These are phyloP conservation scores for Ips typographus DNA, from an alignment of 1,140 invertebrate species.

Conservation along the genomic window DNA sequence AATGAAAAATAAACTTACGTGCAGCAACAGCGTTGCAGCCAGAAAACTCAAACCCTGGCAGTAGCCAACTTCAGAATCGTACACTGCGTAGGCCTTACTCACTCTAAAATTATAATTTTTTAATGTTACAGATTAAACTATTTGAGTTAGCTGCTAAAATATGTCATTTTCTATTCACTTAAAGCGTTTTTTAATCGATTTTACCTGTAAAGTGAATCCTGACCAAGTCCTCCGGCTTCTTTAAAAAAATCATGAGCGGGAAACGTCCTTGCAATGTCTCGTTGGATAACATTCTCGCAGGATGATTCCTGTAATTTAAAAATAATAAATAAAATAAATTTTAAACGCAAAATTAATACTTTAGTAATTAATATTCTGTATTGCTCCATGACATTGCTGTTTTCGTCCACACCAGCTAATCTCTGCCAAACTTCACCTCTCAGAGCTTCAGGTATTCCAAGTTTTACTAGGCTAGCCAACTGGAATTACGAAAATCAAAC, in stretches of 20 bases:
- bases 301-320: slow-evolving; percentile 68
- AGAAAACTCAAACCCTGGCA: slow-evolving; percentile 98
- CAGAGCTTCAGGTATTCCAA: slow-evolving; percentile 93
- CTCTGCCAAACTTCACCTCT: slow-evolving; percentile 97
- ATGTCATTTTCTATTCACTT: not conserved
- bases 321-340: not conserved
- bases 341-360: slow-evolving; percentile 53
- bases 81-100: slow-evolving; percentile 95
- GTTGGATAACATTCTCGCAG: slow-evolving; percentile 89
- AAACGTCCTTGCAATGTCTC: slow-evolving; percentile 97
- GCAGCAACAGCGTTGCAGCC: slow-evolving; percentile 90
- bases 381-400: slow-evolving; percentile 84
- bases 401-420: slow-evolving; percentile 81
- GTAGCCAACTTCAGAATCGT: slow-evolving; percentile 97
- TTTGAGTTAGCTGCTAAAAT: not conserved
- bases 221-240: slow-evolving; percentile 85
- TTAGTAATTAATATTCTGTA: slow-evolving; percentile 92
- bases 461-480: slow-evolving; percentile 74
- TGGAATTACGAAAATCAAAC: not conserved
- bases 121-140: not conserved
- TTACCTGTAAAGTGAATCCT: slow-evolving; percentile 88
- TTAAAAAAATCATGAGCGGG: slow-evolving; percentile 98
- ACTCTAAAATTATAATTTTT: slow-evolving; percentile 9
- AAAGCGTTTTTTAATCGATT: not conserved
- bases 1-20: slow-evolving; percentile 67